Conservation (phyloP, 2,797 vertebrate genomes). For the Enteromius anoplus region DNA sequence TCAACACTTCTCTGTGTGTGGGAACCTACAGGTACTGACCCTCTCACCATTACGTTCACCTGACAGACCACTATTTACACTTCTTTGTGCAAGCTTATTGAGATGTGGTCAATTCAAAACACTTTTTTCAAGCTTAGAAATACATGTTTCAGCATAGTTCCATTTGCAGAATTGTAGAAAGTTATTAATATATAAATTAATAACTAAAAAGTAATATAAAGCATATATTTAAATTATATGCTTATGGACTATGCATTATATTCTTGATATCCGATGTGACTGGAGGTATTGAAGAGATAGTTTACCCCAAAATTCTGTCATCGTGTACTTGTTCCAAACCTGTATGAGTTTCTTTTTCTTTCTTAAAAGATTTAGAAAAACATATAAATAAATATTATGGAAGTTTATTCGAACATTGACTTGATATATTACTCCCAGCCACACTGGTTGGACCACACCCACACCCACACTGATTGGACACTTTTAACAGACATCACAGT, state of each 20-base stretch:
- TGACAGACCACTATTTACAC: slow-evolving; percentile 25
- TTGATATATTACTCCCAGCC: too few species aligned
- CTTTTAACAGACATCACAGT: too few species aligned
- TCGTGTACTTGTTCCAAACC: neutral
- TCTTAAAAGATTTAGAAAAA: too few species aligned
- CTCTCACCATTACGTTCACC: slow-evolving; percentile 33
- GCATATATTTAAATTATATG: too few species aligned
- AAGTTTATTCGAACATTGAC: too few species aligned
- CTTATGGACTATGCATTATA: neutral
- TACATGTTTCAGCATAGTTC: neutral
- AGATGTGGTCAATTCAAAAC: slow-evolving; percentile 2
- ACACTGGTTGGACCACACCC: too few species aligned
- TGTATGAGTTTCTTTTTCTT: neutral
- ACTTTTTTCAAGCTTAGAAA: neutral
- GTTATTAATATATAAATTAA: too few species aligned
- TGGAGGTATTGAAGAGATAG: neutral
- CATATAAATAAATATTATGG: too few species aligned
- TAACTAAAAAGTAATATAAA: too few species aligned
- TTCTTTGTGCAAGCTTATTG: neutral
- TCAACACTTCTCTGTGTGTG: slow-evolving; percentile 25
- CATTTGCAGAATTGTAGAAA: neutral
- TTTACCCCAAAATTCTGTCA: neutral
- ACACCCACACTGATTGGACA: too few species aligned
- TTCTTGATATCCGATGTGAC: neutral
- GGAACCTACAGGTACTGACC: slow-evolving; percentile 28